Base-by-base conservation (phyloP, 2,797 vertebrate genomes). In the Brachyalestes nurse region DNA sequence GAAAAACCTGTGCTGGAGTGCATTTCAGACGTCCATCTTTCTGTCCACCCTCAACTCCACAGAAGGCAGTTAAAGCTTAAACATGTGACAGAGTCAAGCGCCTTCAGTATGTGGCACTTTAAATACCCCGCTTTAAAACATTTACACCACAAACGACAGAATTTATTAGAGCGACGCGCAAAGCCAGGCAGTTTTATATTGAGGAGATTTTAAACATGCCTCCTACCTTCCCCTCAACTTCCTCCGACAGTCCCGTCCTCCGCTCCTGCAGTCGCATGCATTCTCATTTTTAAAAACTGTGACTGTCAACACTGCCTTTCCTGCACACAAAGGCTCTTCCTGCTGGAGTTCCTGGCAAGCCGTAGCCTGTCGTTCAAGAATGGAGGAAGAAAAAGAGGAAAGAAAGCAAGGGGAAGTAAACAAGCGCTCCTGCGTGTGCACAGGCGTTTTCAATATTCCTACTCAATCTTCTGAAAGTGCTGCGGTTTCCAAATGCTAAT, bases 121-220 rank as follows among this genome's bases (percentile, higher is more conserved):
- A 88, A 89, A 87, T 82, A 74, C 77, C 28, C 74, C 72, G 67
- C 80, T 75, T 82, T 88, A 85, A 87, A 88, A 86, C 64, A 79
- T 82, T 84, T 80, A 84, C 45, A 71, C 78, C 71, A 83, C 78
- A 75, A 76, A 88, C 64, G 80, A 77, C 69, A 77, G 42, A 80
- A 85, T 85, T 83, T 86, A 87, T 79, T 78, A 84, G 49, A 74
- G 69, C 65, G 65, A 76, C 82, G 60, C 25, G 6, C 64, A 74
- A 73, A 84, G 51, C 28, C 71, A 82, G 81, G 76, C 76, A 82
- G 84, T 70, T 87, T 85, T 86, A 85, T 81, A 66, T 45, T 60
- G 70, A 57, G 70, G 60, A 71, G 80, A 84, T 86, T 82, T 86
- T 86, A 83, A 85, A 84, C 72, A 75, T 65, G 78, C 85, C 80